Evolutionary conservation across 2,888 invertebrate species (phyloP), one percentile per base, ranked within the genome.

Genomic region (Philonicus albiceps): DNA sequence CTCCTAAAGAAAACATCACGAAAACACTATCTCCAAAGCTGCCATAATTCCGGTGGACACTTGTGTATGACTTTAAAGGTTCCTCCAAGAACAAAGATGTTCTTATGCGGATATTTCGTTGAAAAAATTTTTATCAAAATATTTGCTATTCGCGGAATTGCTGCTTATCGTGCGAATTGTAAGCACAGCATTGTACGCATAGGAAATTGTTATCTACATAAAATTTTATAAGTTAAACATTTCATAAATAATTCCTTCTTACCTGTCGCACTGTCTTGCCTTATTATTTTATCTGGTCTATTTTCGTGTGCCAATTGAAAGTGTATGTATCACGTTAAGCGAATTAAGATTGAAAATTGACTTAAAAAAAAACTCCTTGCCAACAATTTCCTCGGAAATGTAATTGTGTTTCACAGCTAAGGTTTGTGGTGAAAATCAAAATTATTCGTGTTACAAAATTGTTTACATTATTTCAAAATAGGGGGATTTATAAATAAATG

Each of bases 41-140:
- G 11, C 27, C 27, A 64, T 27, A 64, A 64, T 64, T 64, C 64
- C 64, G 27, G 22, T 64, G 64, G 64, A 64, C 64, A 64, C 64
- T 64, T 64, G 64, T 64, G 64, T 64, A 27, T 13, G 74, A 30
- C 13, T 34, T 74, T 27, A 34, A 11, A 74, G 27, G 74, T 74
- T 34, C 43, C 43, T 19, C n/a, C n/a, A n/a, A 76, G 76, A 76
- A 76, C 76, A 76, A 76, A 76, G 76, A 76, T 43, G 76, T 76
- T 76, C 76, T 76, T 76, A 40, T 76, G 34, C 19, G 74, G 74
- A 34, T n/a, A 74, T 31, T 31, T 31, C 30, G 74, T 13, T 34
- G 16, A 43, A 76, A 40, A 37, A 43, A 19, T 37, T 76, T 22
- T 76, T 76, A 76, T 76, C 76, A 76, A 76, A 34, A 74, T 34